These are phyloP conservation scores for Amia ocellicauda DNA, from an alignment of 2,113 vertebrate genomes.

Conservation along the genomic window DNA sequence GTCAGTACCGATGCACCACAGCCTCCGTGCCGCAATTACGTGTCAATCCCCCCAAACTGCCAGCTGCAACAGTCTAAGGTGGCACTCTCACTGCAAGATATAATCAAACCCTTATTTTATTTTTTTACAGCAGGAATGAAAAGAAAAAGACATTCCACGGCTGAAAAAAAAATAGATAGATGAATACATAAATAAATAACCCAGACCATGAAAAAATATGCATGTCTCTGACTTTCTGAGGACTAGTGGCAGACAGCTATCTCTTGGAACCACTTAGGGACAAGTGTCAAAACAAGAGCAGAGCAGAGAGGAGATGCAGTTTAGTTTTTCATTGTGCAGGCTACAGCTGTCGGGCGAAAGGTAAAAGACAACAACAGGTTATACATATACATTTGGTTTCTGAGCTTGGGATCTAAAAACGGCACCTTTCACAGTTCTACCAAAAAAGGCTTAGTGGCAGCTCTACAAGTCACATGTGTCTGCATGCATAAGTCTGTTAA, in stretches of 20 bases:
- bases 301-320: too few species aligned
- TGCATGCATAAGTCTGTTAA: too few species aligned
- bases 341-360: too few species aligned
- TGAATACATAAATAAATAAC: not conserved
- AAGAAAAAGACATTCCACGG: not conserved
- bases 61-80: not conserved
- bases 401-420: too few species aligned
- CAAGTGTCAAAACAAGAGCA: not conserved
- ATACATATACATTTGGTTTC: too few species aligned
- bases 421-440: too few species aligned
- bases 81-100: not conserved
- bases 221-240: not conserved
- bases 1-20: not conserved
- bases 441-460: too few species aligned
- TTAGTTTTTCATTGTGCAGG: too few species aligned
- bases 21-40: not conserved
- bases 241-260: not conserved
- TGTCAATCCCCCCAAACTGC: not conserved
- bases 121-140: conserved; percentile 6
- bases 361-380: too few species aligned
- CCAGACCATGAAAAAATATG: not conserved
- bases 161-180: not conserved
- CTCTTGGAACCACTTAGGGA: not conserved
- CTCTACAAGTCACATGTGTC: too few species aligned
- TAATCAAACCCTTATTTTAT: conserved; percentile 20